These are phyloP conservation scores for Cancer borealis DNA, from an alignment of 2,888 invertebrate species.

Conservation along the genomic window DNA sequence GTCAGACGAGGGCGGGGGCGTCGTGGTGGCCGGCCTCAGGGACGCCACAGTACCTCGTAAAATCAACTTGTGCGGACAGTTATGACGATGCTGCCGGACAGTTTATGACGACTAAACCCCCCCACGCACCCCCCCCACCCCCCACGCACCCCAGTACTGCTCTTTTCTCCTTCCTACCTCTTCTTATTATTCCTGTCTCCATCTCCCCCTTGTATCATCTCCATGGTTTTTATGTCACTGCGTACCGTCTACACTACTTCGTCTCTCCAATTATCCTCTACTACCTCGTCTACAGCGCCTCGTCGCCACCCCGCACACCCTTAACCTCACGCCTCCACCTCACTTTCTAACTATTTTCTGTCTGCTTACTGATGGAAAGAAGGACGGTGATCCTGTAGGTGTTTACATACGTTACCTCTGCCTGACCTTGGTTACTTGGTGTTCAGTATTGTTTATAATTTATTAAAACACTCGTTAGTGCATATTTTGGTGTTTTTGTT, in stretches of 20 bases:
- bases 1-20: not conserved
- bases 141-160: not conserved
- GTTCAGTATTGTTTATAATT: no score
- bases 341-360: no score
- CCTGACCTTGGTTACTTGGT: no score
- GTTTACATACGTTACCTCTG: no score
- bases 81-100: slow-evolving; percentile 6
- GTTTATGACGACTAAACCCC: slow-evolving; percentile 7
- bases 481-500: no score
- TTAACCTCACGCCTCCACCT: no score
- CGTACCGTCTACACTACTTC: not conserved
- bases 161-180: not conserved
- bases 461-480: no score
- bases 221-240: not conserved
- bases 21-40: not conserved
- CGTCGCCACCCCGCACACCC: no score
- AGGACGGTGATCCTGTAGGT: no score
- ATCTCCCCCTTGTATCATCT: not conserved
- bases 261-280: not conserved
- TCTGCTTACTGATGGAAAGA: no score
- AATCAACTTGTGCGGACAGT: slow-evolving; percentile 20
- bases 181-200: not conserved
- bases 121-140: not conserved
- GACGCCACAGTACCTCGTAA: slow-evolving; percentile 20
- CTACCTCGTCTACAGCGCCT: no score